A percentile compares a stretch with the other conserved stretches of the same genome.
phyloP scores from a whole-genome alignment of 1,140 invertebrate genomes.

The Varroa destructor region DNA sequence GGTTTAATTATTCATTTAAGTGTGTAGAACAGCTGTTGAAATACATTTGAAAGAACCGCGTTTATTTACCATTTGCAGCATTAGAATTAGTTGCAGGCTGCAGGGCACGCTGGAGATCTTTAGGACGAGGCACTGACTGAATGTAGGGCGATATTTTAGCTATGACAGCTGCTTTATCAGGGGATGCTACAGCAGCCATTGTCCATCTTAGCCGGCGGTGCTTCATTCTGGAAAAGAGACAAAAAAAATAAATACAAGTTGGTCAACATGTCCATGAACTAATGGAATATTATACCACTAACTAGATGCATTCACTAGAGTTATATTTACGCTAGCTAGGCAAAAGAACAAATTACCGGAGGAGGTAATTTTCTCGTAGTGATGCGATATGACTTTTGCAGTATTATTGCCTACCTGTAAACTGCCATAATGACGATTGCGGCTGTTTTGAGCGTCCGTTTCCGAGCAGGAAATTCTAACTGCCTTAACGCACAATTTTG shows the following conservation, averaged over 20 bases:
- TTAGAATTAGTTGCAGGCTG: neutral
- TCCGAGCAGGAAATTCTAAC: neutral
- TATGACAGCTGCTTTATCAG: neutral
- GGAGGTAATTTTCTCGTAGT: no score
- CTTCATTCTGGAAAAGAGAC: constrained; percentile 7
- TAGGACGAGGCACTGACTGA: neutral
- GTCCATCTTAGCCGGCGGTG: constrained; percentile 15
- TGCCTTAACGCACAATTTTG: constrained; percentile 16
- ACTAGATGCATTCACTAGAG: no score
- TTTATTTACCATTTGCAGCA: constrained; percentile 8
- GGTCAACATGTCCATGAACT: no score
- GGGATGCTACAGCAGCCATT: constrained; percentile 13
- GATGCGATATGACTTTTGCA: neutral
- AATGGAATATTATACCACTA: no score
- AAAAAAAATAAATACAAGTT: neutral
- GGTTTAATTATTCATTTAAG: no score
- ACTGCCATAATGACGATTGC: constrained; percentile 22
- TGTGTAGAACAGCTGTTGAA: no score
- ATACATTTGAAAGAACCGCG: no score
- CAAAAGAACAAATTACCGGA: no score
- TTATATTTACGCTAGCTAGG: no score
- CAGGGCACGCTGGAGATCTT: neutral
- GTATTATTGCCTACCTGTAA: neutral
- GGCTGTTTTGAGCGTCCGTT: constrained; percentile 10
- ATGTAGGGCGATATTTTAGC: constrained; percentile 15